phyloP scores from a whole-genome alignment of 2,797 vertebrate genomes.

The Nyctibius grandis region DNA sequence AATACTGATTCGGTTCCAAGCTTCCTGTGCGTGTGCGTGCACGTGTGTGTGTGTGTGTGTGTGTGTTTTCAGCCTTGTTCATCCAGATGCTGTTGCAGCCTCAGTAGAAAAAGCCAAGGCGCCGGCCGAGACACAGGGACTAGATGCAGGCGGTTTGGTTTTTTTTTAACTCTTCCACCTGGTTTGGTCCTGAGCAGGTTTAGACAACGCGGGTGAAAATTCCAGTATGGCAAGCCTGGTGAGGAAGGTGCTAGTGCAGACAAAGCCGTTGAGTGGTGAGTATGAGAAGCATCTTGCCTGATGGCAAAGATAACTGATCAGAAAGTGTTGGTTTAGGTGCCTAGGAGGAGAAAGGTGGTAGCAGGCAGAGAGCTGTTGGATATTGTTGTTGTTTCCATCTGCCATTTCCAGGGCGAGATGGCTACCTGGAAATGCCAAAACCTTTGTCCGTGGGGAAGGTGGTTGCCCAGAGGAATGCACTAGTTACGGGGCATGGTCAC shows the following conservation, averaged over 20 bases:
- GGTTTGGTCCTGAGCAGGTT: constrained; percentile 19
- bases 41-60: background rate
- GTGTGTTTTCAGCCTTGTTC: background rate
- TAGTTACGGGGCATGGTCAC: background rate
- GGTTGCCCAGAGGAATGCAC: background rate
- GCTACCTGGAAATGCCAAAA: background rate
- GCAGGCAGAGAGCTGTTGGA: background rate
- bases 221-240: constrained; percentile 56
- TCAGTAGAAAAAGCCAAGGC: background rate
- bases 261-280: constrained; percentile 41
- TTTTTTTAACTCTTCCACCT: background rate
- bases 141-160: background rate
- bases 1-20: background rate
- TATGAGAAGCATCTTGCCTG: background rate
- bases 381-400: background rate
- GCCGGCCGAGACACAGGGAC: background rate
- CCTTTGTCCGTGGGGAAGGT: background rate
- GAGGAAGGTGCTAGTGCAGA: constrained; percentile 60
- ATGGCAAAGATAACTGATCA: background rate
- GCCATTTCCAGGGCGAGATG: background rate
- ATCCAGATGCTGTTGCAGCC: background rate
- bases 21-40: constrained; percentile 39
- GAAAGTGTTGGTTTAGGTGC: background rate
- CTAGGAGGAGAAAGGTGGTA: background rate
- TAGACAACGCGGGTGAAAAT: background rate